phyloP scores from a whole-genome alignment of 2,113 vertebrate genomes.

The Micromys minutus region DNA sequence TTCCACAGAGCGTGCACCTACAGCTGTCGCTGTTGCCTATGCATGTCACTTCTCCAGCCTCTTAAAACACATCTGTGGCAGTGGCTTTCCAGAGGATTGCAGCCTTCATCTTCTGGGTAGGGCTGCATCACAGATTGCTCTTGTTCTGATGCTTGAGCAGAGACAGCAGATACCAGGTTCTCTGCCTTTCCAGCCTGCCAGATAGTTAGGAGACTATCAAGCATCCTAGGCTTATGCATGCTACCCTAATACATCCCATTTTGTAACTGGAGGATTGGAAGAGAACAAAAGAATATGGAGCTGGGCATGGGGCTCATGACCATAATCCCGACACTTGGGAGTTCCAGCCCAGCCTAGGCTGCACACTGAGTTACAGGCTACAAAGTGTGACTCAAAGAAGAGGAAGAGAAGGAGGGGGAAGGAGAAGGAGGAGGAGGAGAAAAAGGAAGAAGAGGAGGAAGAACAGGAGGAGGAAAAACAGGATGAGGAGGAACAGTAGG shows the following conservation, averaged over 20 bases:
- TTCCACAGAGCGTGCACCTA: background rate
- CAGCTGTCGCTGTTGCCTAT: background rate
- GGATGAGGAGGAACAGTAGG: too few relatives aligned
- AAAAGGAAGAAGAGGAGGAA: background rate
- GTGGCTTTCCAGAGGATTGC: background rate
- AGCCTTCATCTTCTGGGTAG: background rate
- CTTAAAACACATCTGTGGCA: background rate
- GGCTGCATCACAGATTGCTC: background rate
- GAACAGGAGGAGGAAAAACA: background rate
- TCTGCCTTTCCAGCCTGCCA: background rate
- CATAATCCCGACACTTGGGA: background rate
- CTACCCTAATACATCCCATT: background rate
- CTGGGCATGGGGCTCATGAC: background rate
- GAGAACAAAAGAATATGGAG: background rate
- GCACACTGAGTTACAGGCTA: background rate
- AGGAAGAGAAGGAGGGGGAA: too few relatives aligned
- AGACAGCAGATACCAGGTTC: background rate
- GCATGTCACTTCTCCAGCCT: background rate
- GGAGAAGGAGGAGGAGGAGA: too few relatives aligned
- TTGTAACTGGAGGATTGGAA: background rate
- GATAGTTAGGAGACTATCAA: background rate
- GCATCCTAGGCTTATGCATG: too few relatives aligned
- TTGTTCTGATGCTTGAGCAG: background rate
- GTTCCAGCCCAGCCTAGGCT: background rate
- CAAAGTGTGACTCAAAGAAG: background rate